These are phyloP conservation scores for Drosophila yooni DNA, from an alignment of 2,888 invertebrate species.

Conservation along the genomic window DNA sequence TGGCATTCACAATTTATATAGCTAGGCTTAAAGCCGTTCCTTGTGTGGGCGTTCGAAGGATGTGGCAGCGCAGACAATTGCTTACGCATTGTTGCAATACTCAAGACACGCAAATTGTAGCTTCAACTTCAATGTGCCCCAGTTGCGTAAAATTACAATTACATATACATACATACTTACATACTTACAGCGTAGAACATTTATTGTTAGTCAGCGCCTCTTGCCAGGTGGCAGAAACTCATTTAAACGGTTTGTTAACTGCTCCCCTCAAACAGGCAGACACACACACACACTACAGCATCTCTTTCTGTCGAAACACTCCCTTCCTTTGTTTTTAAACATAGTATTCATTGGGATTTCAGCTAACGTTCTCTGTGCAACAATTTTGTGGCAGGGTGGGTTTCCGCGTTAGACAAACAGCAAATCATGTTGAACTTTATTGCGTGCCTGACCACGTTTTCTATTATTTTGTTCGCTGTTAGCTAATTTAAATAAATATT, in stretches of 20 bases:
- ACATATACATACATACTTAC: background rate
- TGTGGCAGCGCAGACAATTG: slow-evolving; percentile 14
- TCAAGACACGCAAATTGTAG: slow-evolving; percentile 7
- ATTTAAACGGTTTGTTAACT: slow-evolving; percentile 64
- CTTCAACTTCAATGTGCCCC: slow-evolving; percentile 2
- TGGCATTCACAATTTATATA: slow-evolving; percentile 34
- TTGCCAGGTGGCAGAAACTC: slow-evolving; percentile 60
- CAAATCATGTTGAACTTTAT: slow-evolving; percentile 27
- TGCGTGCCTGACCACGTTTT: slow-evolving; percentile 30
- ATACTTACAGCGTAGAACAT: background rate
- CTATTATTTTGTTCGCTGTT: slow-evolving; percentile 34
- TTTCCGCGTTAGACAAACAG: slow-evolving; percentile 50
- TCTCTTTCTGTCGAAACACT: background rate
- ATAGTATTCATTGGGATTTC: slow-evolving; percentile 23
- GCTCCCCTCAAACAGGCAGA: background rate
- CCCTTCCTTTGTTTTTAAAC: slow-evolving; percentile 31
- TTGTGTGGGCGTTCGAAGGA: slow-evolving; percentile 16
- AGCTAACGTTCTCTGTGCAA: slow-evolving; percentile 13
- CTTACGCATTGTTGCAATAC: slow-evolving; percentile 9
- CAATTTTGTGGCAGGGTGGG: background rate
- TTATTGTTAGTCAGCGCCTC: slow-evolving; percentile 48
- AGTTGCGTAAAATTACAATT: background rate
- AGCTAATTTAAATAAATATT: slow-evolving; percentile 66
- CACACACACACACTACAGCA: background rate
- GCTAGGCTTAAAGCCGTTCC: background rate